Percentiles rank a stretch among this genome's conserved stretches.
These are phyloP conservation scores for Prionailurus bengalensis DNA, from an alignment of 2,113 vertebrate genomes.

Conservation along the genomic window DNA sequence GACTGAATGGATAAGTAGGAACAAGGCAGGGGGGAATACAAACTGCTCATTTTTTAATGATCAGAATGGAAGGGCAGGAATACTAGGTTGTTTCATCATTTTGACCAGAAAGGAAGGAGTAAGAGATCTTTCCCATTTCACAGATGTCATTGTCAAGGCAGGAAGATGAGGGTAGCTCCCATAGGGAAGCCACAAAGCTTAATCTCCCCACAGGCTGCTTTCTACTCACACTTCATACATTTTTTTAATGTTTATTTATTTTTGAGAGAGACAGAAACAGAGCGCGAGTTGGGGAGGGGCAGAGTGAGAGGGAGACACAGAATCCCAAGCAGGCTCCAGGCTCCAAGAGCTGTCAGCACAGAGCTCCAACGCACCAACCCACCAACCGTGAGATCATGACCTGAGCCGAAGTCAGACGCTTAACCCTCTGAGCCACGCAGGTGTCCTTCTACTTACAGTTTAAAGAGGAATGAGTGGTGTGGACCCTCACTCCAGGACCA, in stretches of 20 bases:
- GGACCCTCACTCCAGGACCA: not conserved
- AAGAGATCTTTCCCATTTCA: constrained; percentile 15
- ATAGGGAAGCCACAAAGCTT: not conserved
- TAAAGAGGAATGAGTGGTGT: not conserved
- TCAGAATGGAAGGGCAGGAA: not conserved
- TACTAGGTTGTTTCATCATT: not conserved
- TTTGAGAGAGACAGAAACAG: too few species aligned
- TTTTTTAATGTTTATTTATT: too few species aligned
- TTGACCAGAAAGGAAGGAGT: constrained; percentile 10
- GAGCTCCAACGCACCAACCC: too few species aligned
- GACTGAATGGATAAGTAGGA: constrained; percentile 11
- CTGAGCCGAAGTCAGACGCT: too few species aligned
- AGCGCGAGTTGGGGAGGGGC: too few species aligned
- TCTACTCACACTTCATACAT: not conserved
- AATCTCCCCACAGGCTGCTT: not conserved
- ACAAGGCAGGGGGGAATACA: not conserved
- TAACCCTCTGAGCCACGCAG: not conserved
- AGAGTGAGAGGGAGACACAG: too few species aligned
- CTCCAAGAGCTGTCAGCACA: too few species aligned
- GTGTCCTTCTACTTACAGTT: not conserved
- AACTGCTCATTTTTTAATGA: not conserved
- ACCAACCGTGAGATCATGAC: too few species aligned
- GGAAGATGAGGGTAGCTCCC: not conserved
- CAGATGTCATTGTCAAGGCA: not conserved
- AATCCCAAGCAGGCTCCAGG: too few species aligned